These are phyloP conservation scores for Hemaris fuciformis DNA, from an alignment of 2,888 invertebrate species.

Conservation along the genomic window DNA sequence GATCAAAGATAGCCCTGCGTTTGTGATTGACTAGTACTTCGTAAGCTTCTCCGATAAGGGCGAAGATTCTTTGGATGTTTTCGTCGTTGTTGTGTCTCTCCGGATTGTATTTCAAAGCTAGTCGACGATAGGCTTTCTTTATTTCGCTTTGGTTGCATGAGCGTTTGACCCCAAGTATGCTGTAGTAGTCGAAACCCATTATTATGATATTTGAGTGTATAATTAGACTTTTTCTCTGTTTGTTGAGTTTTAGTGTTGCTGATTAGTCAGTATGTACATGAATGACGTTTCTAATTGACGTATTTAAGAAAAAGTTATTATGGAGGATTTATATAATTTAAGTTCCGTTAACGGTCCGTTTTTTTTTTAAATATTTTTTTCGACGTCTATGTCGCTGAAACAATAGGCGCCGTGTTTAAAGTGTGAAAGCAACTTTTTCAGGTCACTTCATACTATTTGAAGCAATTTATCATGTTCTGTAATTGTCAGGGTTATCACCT, in stretches of 20 bases:
- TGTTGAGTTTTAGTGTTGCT: neutral
- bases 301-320: neutral
- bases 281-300: neutral
- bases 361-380: neutral
- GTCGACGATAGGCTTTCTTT: conserved; percentile 84
- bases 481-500: too few species aligned
- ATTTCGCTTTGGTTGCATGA: conserved; percentile 85
- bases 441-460: too few species aligned
- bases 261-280: neutral
- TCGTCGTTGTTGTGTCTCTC: conserved; percentile 74
- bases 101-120: conserved; percentile 83
- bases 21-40: conserved; percentile 87
- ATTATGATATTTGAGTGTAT: conserved; percentile 19
- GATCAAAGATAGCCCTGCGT: conserved; percentile 90
- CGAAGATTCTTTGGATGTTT: conserved; percentile 79
- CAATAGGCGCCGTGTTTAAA: too few species aligned
- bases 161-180: conserved; percentile 85
- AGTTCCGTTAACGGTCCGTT: neutral
- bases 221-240: neutral
- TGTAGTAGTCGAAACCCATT: conserved; percentile 90
- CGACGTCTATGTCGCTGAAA: too few species aligned
- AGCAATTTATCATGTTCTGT: too few species aligned
- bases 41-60: conserved; percentile 88
- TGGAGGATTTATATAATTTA: neutral
- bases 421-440: too few species aligned